A percentile compares a stretch with the other conserved stretches of the same genome.
These are phyloP conservation scores for Dermolepida albohirtum DNA, from an alignment of 2,888 invertebrate species.

Conservation along the genomic window DNA sequence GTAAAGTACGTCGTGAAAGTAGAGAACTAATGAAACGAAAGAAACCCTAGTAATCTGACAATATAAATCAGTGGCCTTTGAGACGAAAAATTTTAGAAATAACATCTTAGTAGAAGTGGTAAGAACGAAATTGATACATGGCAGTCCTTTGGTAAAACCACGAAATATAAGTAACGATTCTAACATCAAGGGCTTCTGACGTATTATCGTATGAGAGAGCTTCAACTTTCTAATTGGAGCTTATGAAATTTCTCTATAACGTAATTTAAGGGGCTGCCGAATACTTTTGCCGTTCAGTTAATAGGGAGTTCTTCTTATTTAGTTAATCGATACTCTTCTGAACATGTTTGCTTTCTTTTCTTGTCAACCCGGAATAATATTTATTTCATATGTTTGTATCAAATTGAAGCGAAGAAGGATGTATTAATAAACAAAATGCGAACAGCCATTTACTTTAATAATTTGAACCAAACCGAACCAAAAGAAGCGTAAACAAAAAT, in stretches of 20 bases:
- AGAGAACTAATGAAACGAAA: background rate
- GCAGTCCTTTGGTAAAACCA: slow-evolving; percentile 4
- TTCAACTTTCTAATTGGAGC: slow-evolving; percentile 27
- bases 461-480: too few relatives aligned
- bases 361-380: slow-evolving; percentile 1
- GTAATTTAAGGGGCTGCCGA: slow-evolving; percentile 1
- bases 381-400: background rate
- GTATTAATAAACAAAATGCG: background rate
- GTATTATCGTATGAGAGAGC: slow-evolving; percentile 24
- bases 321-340: background rate
- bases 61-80: background rate
- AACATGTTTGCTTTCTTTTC: background rate
- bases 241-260: slow-evolving; percentile 25
- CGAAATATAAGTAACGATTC: slow-evolving; percentile 6
- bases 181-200: slow-evolving; percentile 25
- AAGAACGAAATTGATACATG: slow-evolving; percentile 16
- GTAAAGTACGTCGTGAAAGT: too few relatives aligned
- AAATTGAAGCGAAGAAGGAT: slow-evolving; percentile 5
- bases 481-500: background rate
- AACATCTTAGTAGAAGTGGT: slow-evolving; percentile 1
- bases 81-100: background rate
- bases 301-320: slow-evolving; percentile 9
- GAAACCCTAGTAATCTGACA: background rate
- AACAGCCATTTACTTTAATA: slow-evolving; percentile 12
- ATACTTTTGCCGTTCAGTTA: slow-evolving; percentile 13